Conservation (phyloP, 2,888 invertebrate genomes). For the Drosophila kanekoi region DNA sequence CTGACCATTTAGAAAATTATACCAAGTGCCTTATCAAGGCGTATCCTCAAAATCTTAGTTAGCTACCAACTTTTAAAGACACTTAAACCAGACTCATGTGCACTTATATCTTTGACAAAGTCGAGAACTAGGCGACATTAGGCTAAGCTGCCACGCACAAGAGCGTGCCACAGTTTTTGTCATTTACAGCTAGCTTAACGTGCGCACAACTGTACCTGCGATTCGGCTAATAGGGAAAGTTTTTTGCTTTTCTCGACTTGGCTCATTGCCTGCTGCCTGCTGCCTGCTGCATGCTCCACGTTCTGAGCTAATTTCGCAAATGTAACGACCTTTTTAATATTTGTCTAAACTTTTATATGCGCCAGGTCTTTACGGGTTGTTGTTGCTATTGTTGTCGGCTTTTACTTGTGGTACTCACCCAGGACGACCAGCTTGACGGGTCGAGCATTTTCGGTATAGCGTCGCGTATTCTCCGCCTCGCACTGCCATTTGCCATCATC, state of each 20-base stretch:
- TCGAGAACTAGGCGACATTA: constrained; percentile 4
- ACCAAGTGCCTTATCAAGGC: too few species aligned
- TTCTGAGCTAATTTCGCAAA: constrained; percentile 59
- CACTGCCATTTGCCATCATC: constrained; percentile 92
- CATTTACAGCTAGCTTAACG: constrained; percentile 30
- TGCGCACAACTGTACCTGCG: constrained; percentile 31
- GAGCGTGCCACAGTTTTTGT: constrained; percentile 3
- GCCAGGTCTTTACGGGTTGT: constrained; percentile 1
- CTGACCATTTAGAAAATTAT: too few species aligned
- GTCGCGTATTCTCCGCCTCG: constrained; percentile 88
- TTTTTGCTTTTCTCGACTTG: constrained; percentile 25
- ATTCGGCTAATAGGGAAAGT: constrained; percentile 29
- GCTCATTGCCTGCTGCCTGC: constrained; percentile 46
- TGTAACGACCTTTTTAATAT: constrained; percentile 59
- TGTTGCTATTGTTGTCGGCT: background rate
- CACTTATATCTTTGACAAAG: background rate
- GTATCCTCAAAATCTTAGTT: too few species aligned
- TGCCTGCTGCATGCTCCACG: constrained; percentile 33
- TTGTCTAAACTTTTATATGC: constrained; percentile 56
- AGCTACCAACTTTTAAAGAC: too few species aligned
- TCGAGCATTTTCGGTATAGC: constrained; percentile 88
- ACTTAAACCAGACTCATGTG: background rate
- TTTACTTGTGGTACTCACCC: constrained; percentile 86
- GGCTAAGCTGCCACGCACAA: constrained; percentile 1
- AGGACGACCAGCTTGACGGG: constrained; percentile 89